Percentiles rank a stretch among this genome's conserved stretches.
phyloP scores from a whole-genome alignment of 2,888 invertebrate species.

The Drosophila falleni region DNA sequence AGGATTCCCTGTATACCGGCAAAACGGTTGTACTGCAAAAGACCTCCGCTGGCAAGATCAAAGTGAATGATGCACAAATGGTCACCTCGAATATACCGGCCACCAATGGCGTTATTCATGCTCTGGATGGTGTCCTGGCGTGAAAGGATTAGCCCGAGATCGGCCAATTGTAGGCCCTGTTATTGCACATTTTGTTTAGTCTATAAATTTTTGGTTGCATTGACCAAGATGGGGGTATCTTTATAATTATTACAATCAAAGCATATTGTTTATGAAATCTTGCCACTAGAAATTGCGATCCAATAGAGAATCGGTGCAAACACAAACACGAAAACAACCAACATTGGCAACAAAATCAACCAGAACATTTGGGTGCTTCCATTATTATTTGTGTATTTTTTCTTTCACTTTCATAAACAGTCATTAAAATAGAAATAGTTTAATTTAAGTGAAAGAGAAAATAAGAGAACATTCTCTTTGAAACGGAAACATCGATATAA shows the following conservation, averaged over 20 bases:
- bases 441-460: conserved; percentile 71
- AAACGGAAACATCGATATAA: conserved; percentile 38
- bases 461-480: conserved; percentile 28
- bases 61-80: conserved; percentile 93
- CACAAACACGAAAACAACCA: conserved; percentile 17
- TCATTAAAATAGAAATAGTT: conserved; percentile 78
- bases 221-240: conserved; percentile 55
- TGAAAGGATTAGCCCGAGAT: conserved; percentile 59
- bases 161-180: conserved; percentile 37
- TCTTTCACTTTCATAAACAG: conserved; percentile 78
- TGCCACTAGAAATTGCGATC: conserved; percentile 69
- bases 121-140: conserved; percentile 90
- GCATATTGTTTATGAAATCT: conserved; percentile 74
- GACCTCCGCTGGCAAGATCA: conserved; percentile 90
- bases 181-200: conserved; percentile 50
- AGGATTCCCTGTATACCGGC: conserved; percentile 91
- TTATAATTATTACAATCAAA: conserved; percentile 48
- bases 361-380: conserved; percentile 80
- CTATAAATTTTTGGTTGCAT: conserved; percentile 42
- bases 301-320: conserved; percentile 61
- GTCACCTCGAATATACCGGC: conserved; percentile 94
- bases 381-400: conserved; percentile 55
- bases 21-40: conserved; percentile 93
- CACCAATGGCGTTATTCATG: conserved; percentile 95
- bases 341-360: conserved; percentile 27